phyloP scores from a whole-genome alignment of 2,888 invertebrate genomes.

The Aelia acuminata region DNA sequence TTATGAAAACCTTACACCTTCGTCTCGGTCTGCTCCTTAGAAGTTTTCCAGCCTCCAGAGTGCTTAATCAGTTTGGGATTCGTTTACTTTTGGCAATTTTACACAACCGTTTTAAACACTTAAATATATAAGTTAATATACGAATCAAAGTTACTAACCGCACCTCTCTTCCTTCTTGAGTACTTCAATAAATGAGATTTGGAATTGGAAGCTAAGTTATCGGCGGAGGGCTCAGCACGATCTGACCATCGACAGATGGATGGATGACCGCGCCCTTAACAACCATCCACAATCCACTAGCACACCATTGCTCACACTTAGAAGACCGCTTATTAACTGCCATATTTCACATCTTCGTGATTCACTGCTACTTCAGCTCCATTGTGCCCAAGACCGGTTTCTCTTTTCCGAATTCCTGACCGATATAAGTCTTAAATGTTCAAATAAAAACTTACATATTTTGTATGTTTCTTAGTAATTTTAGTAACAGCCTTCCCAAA shows the following conservation, averaged over 20 bases:
- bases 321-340: slow-evolving; percentile 3
- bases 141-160: neutral
- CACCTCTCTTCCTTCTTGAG: neutral
- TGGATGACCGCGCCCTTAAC: neutral
- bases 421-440: neutral
- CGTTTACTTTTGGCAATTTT: too few species aligned
- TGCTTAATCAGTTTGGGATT: too few species aligned
- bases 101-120: too few species aligned
- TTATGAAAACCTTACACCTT: too few species aligned
- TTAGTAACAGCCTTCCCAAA: too few species aligned
- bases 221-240: neutral
- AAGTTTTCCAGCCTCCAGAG: too few species aligned
- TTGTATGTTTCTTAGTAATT: too few species aligned
- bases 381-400: slow-evolving; percentile 10
- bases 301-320: neutral
- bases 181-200: neutral
- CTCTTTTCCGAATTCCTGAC: neutral
- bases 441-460: neutral
- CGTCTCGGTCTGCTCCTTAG: too few species aligned
- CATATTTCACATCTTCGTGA: slow-evolving; percentile 24
- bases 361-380: neutral
- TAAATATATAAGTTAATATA: neutral
- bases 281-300: neutral
- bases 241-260: neutral
- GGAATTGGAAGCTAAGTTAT: neutral